phyloP scores from a whole-genome alignment of 1,140 invertebrate species.

The Aphaenogaster ashmeadi region DNA sequence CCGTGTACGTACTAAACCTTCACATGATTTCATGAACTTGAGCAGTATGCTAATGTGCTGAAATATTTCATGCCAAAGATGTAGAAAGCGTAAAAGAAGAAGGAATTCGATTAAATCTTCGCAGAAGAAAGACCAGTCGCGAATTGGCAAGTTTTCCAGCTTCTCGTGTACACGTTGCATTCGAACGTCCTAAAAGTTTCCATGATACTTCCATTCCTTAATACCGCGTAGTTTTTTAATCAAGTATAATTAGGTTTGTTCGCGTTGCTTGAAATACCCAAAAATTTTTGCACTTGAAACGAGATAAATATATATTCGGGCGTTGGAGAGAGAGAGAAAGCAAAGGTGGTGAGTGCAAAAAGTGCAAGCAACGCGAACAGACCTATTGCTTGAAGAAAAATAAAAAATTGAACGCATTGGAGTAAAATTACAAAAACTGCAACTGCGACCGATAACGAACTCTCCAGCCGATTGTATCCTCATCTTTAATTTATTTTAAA shows the following conservation, averaged over 20 bases:
- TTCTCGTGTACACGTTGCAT: not conserved
- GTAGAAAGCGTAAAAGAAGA: not conserved
- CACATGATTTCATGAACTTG: not conserved
- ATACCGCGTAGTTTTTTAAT: not conserved
- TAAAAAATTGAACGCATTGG: not conserved
- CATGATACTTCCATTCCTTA: too few species aligned
- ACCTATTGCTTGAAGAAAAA: not conserved
- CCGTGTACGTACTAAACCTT: too few species aligned
- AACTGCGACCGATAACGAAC: not conserved
- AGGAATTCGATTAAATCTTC: not conserved
- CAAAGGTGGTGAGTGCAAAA: too few species aligned
- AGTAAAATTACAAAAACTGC: not conserved
- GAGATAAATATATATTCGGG: too few species aligned
- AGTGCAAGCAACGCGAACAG: too few species aligned
- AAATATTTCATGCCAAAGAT: not conserved
- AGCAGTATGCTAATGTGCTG: not conserved
- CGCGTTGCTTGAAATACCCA: too few species aligned
- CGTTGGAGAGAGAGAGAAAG: too few species aligned
- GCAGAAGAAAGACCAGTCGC: not conserved
- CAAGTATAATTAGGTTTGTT: not conserved
- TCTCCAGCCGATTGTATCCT: not conserved
- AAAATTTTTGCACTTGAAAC: too few species aligned
- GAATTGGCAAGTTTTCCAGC: not conserved
- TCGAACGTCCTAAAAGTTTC: not conserved
- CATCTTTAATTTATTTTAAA: constrained; percentile 27